Base-by-base conservation (phyloP, 2,888 invertebrate species). In the Rhamphomyia laevipes region DNA sequence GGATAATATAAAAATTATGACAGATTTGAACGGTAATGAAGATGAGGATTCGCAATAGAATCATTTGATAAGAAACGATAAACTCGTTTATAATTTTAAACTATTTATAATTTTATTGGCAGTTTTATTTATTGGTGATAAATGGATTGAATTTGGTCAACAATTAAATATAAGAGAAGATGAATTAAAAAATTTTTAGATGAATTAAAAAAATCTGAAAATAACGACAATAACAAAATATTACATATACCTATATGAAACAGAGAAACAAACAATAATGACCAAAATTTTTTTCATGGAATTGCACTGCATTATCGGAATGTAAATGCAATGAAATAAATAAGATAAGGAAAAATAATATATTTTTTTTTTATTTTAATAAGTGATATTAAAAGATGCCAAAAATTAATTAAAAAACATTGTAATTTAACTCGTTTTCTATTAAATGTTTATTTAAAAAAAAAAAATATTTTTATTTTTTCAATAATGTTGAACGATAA, bases 71-170 rank as follows among this genome's bases (percentile, higher is more conserved):
- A 4, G n/a, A 15, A 12, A 2, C 41, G 27, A 18, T 27, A n/a
- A 31, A 23, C 15, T 15, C 37, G 16, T 40, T 27, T 6, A 23
- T 30, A 16, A 38, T n/a, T n/a, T 41, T 49, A 58, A 0, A 59
- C 61, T 2, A 59, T 69, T 9, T 65, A 59, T 40, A 63, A 61
- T 16, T 50, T 62, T 30, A 56, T 69, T n/a, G 60, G 63, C 0
- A 51, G 54, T 10, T 61, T 67, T 16, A n/a, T n/a, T n/a, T n/a
- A 58, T 70, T 49, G 70, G 70, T 0, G 61, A 59, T 4, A 59
- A 58, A 37, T 69, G 70, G 69, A 61, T 67, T 6, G 52, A 55
- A 7, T 55, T 69, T 7, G 70, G 68, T 0, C 59, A 69, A 0
- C 59, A 61, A 21, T 44, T 70, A 9, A 50, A 54, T n/a, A 55